Percentiles rank a stretch among this genome's conserved stretches.
phyloP scores from a whole-genome alignment of 2,888 invertebrate species.

The Endomychus coccineus region DNA sequence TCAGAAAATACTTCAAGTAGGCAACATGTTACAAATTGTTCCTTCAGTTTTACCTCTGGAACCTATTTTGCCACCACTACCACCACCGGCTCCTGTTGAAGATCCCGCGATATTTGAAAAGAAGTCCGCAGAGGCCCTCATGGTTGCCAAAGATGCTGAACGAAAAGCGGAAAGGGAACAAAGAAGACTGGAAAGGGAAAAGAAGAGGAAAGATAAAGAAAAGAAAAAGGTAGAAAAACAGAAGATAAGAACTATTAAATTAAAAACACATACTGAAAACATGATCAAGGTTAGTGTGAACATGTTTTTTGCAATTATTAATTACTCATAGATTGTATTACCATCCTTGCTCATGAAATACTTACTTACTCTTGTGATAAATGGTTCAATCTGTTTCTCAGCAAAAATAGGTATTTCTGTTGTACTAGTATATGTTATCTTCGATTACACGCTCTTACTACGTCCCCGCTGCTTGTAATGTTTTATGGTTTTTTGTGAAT shows the following conservation, averaged over 20 bases:
- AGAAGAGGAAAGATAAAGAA: conserved; percentile 39
- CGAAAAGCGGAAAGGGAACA: conserved; percentile 38
- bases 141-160: conserved; percentile 36
- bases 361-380: no score
- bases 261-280: conserved; percentile 40
- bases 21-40: conserved; percentile 55
- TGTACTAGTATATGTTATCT: no score
- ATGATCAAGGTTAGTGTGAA: conserved; percentile 41
- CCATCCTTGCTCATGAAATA: conserved; percentile 26
- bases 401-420: no score
- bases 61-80: conserved; percentile 18
- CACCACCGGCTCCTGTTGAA: conserved; percentile 13
- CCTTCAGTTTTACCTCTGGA: conserved; percentile 42
- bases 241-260: conserved; percentile 35
- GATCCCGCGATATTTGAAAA: conserved; percentile 16
- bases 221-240: conserved; percentile 38
- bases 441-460: no score
- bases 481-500: no score
- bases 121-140: conserved; percentile 31
- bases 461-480: no score
- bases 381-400: no score
- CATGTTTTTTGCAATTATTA: conserved; percentile 7
- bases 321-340: no score
- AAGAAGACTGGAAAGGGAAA: conserved; percentile 38
- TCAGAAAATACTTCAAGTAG: conserved; percentile 46